Base-by-base conservation (phyloP, 2,113 vertebrate genomes). In the Leucopsar rothschildi region DNA sequence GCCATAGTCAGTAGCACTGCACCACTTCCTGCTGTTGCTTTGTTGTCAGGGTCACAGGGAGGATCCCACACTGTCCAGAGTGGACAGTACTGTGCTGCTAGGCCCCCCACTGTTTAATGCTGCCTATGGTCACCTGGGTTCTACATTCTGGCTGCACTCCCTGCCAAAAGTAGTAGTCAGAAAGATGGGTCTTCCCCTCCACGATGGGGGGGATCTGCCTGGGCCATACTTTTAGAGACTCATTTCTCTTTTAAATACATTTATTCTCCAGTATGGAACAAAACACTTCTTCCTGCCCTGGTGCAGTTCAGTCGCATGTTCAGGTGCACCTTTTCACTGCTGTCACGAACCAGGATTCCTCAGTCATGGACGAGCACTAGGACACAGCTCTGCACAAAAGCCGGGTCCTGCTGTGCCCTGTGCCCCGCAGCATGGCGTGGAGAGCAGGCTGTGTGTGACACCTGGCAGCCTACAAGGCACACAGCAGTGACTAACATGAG, bases 321-420 rank as follows among this genome's bases (percentile, higher is more conserved):
- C 70, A 65, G 82, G 39, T 60, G 47, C 11, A 5, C 2, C 0
- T 76, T 80, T 68, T n/a, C 13, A 7, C 13, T 80, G 63, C 55
- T 83, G 75, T 55, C 2, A 0, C 35, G 37, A 9, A 2, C 23
- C 15, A n/a, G 37, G 53, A 40, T 79, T 47, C 21, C 29, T 85
- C n/a, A 24, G 69, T 37, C 79, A 9, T 42, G 60, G 68, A 44
- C 0, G 3, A 84, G 55, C 65, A 49, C 49, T 35, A 45, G 47
- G 21, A 33, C 70, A 50, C 37, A 44, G 70, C 63, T 69, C 50
- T 87, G 78, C 66, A 49, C 2, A 1, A 15, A 39, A 68, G 63
- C 88, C 47, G 15, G 65, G 25, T 76, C 45, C 63, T 0, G 0
- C 31, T 70, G 77, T 35, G 57, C 83, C 72, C 60, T 0, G 0